A percentile compares a stretch with the other conserved stretches of the same genome.
Conservation (phyloP, 2,888 invertebrate species). For the Nudaria mundana region DNA sequence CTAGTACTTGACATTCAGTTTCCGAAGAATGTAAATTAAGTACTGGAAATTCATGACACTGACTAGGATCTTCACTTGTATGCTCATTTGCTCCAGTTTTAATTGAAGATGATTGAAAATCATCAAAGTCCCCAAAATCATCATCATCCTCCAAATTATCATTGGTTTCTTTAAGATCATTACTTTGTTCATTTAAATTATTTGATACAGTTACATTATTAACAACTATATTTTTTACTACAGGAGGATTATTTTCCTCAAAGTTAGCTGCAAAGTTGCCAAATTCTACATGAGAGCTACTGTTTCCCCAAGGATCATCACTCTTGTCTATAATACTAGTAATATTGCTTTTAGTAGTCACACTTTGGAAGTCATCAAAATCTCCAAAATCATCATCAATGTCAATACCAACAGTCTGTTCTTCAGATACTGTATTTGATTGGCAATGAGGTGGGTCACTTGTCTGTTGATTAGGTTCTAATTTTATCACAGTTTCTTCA, state of each 20-base stretch:
- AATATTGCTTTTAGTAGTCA: constrained; percentile 35
- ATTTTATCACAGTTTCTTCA: constrained; percentile 6
- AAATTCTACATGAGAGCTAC: constrained; percentile 46
- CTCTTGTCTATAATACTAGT: constrained; percentile 37
- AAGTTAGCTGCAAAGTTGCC: constrained; percentile 63
- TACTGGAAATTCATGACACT: constrained; percentile 43
- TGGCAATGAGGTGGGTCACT: constrained; percentile 5
- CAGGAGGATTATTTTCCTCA: constrained; percentile 36
- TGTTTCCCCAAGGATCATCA: constrained; percentile 65
- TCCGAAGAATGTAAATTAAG: constrained; percentile 54
- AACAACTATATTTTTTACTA: not conserved
- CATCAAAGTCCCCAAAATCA: constrained; percentile 82
- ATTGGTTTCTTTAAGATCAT: constrained; percentile 22
- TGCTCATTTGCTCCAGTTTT: constrained; percentile 22
- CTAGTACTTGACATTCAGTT: constrained; percentile 60
- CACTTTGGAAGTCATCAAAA: constrained; percentile 77
- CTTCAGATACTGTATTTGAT: constrained; percentile 10
- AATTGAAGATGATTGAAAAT: constrained; percentile 60
- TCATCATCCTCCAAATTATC: constrained; percentile 51
- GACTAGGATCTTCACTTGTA: constrained; percentile 9
- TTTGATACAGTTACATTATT: constrained; percentile 12
- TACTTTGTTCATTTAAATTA: constrained; percentile 12
- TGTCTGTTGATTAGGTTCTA: not conserved
- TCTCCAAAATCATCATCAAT: constrained; percentile 73
- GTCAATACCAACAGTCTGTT: constrained; percentile 50